Evolutionary conservation across 2,113 vertebrate species (phyloP).

Genomic region (Indicator maculatus): DNA sequence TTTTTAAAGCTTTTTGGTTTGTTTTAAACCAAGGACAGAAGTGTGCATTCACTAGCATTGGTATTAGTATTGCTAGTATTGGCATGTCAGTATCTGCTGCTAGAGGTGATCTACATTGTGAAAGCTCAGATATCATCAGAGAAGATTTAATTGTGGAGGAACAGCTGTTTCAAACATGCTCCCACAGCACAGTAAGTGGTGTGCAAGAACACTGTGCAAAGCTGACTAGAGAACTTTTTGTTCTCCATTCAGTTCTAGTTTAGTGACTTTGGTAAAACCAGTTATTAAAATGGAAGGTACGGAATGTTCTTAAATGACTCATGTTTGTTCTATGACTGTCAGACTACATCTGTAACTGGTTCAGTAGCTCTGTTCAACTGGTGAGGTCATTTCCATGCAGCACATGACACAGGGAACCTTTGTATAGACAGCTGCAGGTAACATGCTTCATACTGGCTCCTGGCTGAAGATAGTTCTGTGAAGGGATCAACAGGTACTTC

Average conservation of each 20-base stretch:
- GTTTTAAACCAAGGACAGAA: neutral
- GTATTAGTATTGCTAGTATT: neutral
- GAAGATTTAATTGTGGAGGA: neutral
- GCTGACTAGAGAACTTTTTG: neutral
- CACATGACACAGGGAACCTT: conserved; percentile 1
- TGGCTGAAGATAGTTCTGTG: neutral
- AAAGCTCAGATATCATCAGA: neutral
- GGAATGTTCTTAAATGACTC: conserved; percentile 54
- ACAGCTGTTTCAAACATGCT: neutral
- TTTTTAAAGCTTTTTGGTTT: neutral
- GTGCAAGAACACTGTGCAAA: neutral
- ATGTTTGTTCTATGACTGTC: conserved; percentile 51
- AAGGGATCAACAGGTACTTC: neutral
- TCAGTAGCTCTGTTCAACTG: conserved; percentile 27
- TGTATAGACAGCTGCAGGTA: conserved; percentile 39
- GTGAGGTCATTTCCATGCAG: conserved; percentile 30
- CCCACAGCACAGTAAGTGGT: neutral
- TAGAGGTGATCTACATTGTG: neutral
- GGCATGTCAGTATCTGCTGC: neutral
- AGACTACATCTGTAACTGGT: conserved; percentile 39
- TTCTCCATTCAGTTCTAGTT: conserved; percentile 29
- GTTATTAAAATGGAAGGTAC: conserved; percentile 48
- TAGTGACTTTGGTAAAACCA: conserved; percentile 36
- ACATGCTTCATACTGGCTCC: neutral
- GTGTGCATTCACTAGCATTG: neutral